A percentile compares a stretch with the other conserved stretches of the same genome.
phyloP scores from a whole-genome alignment of 2,113 vertebrate species.

The Helogale parvula region DNA sequence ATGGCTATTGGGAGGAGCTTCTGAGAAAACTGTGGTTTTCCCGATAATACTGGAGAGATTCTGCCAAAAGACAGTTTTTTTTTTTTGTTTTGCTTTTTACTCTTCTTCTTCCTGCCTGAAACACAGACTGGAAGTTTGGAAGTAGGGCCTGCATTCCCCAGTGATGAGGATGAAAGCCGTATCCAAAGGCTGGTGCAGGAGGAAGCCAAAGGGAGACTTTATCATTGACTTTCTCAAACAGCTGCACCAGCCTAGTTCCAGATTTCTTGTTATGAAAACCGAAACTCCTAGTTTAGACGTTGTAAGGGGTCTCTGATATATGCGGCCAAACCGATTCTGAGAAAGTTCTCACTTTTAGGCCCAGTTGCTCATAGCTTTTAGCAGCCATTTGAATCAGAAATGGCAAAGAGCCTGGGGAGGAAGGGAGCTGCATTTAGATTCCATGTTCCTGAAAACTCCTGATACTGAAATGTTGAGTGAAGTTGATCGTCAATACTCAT shows the following conservation, averaged over 20 bases:
- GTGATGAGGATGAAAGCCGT: neutral
- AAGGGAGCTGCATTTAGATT: neutral
- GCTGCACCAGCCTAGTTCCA: neutral
- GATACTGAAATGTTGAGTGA: neutral
- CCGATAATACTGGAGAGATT: neutral
- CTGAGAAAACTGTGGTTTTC: slow-evolving; percentile 8
- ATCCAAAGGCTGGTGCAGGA: neutral
- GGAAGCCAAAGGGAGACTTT: neutral
- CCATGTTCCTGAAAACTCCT: neutral
- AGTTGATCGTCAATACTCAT: neutral
- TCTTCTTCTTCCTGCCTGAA: neutral
- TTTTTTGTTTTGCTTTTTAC: neutral
- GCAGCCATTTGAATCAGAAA: slow-evolving; percentile 22
- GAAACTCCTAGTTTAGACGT: neutral
- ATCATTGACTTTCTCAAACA: neutral
- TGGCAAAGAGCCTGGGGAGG: neutral
- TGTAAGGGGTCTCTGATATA: neutral
- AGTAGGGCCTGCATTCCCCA: neutral
- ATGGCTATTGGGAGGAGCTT: neutral
- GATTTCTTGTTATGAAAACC: neutral
- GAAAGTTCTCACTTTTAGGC: neutral
- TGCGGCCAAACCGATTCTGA: neutral
- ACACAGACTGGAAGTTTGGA: neutral
- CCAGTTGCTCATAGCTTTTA: neutral
- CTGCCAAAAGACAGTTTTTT: neutral